phyloP scores from a whole-genome alignment of 2,888 invertebrate species.

The Caradrina kadenii region DNA sequence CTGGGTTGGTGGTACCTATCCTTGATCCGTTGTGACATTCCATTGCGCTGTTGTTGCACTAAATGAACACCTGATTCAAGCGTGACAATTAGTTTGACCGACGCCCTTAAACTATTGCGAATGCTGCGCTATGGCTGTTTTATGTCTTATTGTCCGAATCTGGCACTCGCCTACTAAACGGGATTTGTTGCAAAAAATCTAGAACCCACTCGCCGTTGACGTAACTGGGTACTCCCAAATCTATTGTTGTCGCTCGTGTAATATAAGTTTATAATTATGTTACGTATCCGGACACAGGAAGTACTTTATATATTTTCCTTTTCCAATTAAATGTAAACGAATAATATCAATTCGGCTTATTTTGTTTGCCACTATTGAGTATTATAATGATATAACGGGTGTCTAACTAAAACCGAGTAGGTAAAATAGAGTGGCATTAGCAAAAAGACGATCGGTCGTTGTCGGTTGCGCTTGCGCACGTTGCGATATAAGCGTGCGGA shows the following conservation, averaged over 20 bases:
- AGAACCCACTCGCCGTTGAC: constrained; percentile 66
- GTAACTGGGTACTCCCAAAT: constrained; percentile 62
- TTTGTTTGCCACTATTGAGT: constrained; percentile 53
- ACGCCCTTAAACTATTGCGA: constrained; percentile 52
- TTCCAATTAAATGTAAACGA: constrained; percentile 65
- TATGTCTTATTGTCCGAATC: constrained; percentile 18
- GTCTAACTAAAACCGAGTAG: constrained; percentile 50
- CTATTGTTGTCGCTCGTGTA: constrained; percentile 62
- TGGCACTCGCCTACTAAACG: constrained; percentile 19
- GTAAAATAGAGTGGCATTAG: constrained; percentile 64
- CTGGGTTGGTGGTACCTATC: constrained; percentile 43
- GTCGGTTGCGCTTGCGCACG: constrained; percentile 68
- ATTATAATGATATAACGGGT: constrained; percentile 75
- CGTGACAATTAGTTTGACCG: constrained; percentile 50
- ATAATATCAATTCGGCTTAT: constrained; percentile 59
- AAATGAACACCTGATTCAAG: constrained; percentile 60
- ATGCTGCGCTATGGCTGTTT: constrained; percentile 8
- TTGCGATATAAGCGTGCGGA: constrained; percentile 79
- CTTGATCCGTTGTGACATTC: constrained; percentile 63
- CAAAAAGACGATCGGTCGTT: constrained; percentile 64
- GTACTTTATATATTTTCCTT: constrained; percentile 69
- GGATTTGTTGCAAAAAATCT: constrained; percentile 45
- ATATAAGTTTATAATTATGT: constrained; percentile 59
- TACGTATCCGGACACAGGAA: constrained; percentile 67
- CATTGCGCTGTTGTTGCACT: constrained; percentile 64